Conservation (phyloP, 2,888 invertebrate genomes). For the Mallateleia sp. region DNA sequence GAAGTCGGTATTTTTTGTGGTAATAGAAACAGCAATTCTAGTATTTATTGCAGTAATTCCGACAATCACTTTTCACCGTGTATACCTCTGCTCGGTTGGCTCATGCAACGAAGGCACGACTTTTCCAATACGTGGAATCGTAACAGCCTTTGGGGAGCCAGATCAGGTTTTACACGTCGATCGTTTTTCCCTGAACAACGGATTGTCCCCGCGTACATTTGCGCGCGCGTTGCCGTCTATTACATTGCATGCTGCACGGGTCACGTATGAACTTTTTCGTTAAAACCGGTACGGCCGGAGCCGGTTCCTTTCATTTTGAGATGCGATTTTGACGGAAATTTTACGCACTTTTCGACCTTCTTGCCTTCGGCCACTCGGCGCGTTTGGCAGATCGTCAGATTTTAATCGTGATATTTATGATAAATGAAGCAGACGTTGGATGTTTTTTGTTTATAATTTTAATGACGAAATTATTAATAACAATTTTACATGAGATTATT, state of each 20-base stretch:
- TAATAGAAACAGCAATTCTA: conserved; percentile 70
- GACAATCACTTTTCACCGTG: conserved; percentile 74
- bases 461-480: no score
- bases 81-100: conserved; percentile 52
- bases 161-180: no score
- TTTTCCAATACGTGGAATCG: conserved; percentile 80
- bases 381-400: no score
- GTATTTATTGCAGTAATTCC: conserved; percentile 73
- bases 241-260: conserved; percentile 74
- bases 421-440: no score
- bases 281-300: conserved; percentile 85
- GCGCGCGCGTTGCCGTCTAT: conserved; percentile 69
- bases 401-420: no score
- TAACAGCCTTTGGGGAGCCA: conserved; percentile 84
- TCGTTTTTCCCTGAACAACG: no score
- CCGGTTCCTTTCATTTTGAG: conserved; percentile 85
- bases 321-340: conserved; percentile 73
- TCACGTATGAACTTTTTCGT: conserved; percentile 87
- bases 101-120: conserved; percentile 71
- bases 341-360: conserved; percentile 47
- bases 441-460: no score
- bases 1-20: conserved; percentile 60
- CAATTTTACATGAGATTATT: no score
- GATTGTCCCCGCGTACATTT: no score
- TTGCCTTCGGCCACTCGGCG: no score